Evolutionary conservation across 2,113 vertebrate species (phyloP), one percentile per base, ranked within the genome.

Genomic region (Phaethon lepturus): DNA sequence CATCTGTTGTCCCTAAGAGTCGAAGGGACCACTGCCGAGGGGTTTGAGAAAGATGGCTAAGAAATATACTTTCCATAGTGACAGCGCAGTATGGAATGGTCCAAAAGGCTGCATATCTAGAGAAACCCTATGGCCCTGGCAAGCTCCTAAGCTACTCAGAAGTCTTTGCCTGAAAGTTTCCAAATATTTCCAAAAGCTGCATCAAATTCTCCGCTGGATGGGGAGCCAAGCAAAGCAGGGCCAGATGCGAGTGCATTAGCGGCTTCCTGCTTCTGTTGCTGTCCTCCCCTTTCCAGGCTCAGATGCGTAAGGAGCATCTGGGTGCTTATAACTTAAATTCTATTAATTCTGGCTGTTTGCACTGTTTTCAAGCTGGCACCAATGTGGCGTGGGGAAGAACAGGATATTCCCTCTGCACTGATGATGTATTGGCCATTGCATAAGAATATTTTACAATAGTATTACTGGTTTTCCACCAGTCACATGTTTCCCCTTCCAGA

Each of bases 301-400:
- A 20, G 81, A 77, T 42, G 44, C 13, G 38, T 14, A 42, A 31
- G 31, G 71, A 90, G 18, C 58, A 60, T 56, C 47, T 72, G 60
- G 62, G 26, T 45, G 9, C 44, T 75, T 28, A 13, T 11, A 31
- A 28, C 3, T 67, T 58, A 58, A 78, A 85, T 62, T 88, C 52
- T 45, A 20, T 67, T 67, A 45, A 82, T 72, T 82, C 78, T 31
- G 6, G 11, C 52, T 23, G 31, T 38, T 78, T 0, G 0, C 9
- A 17, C 26, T 58, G 14, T 49, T 88, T 94, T 82, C 60, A 59
- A 69, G 23, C 47, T 86, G 91, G 20, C 42, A 69, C 8, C 0
- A 0, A 8, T 7, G 16, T 38, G 42, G 2, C 0, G 0, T 67
- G 52, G 31, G 28, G 53, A 92, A 71, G 60, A 85, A 18, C 31